Base-by-base conservation (phyloP, 1,140 invertebrate genomes). In the Drosophila kepulauana region DNA sequence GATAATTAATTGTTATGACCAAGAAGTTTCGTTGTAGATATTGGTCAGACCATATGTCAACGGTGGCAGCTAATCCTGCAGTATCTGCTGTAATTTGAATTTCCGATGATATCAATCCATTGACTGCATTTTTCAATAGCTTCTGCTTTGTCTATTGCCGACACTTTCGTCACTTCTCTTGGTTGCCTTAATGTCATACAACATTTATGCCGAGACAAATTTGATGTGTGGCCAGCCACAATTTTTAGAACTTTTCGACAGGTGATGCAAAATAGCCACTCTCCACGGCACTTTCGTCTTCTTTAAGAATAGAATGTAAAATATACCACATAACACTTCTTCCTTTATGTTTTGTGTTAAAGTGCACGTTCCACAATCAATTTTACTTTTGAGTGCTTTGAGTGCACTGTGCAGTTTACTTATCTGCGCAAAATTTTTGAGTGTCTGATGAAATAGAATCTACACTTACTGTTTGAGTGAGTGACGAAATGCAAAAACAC, bases 241-340 rank as follows among this genome's bases (percentile, higher is more conserved):
- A 66, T 56, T 67, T 67, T 67, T 3, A 62, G 58, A 16, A 70
- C 58, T 62, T 69, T 70, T 70, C 56, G 54, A 67, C 56, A 48
- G 15, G 46, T 48, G 5, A 15, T 63, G 69, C 45, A 70, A 63
- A 69, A 62, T 54, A 69, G 67, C 67, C 66, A 69, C 66, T 57
- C 67, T 69, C 25, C 66, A 61, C 48, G 57, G 66, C 66, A 69
- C 66, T 69, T 69, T 61, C 46, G 28, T 62, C 58, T 63, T 70
- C 49, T 70, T 63, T 70, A 63, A 70, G 0, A 56, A 20, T 20
- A 20, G 2, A 20, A 20, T 8, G 2, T 20, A 20, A 20, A 20
- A 20, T 20, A 2, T 20, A 3, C 20, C 20, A 20, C 20, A 20
- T 20, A 20, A 20, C 20, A 25, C 20, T 25, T 25, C 20, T 25